Conservation (phyloP, 2,888 invertebrate species). For the Anagyrus pseudococci region DNA sequence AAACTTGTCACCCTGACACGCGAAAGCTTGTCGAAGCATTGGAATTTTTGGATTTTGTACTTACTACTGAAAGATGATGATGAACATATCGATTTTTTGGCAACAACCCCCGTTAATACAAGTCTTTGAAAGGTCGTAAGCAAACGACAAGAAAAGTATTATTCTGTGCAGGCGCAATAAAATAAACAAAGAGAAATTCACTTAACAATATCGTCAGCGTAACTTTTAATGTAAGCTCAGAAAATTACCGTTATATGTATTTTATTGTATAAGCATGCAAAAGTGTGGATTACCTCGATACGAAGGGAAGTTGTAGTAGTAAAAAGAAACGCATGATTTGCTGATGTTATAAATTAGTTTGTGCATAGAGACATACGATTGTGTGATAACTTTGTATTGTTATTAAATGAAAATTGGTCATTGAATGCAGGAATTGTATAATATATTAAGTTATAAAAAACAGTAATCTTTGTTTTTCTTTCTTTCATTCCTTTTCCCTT, state of each 20-base stretch:
- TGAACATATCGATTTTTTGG: constrained; percentile 34
- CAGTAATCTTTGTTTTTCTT: neutral
- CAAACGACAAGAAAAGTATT: constrained; percentile 28
- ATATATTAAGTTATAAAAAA: constrained; percentile 25
- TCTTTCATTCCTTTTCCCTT: neutral
- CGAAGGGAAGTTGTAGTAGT: too few species aligned
- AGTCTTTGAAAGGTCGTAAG: constrained; percentile 13
- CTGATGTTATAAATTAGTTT: constrained; percentile 18
- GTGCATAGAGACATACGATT: constrained; percentile 11
- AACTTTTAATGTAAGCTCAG: constrained; percentile 15
- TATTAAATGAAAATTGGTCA: constrained; percentile 30
- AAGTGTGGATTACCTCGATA: too few species aligned
- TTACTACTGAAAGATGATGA: constrained; percentile 22
- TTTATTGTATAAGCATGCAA: constrained; percentile 34
- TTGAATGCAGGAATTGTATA: constrained; percentile 34
- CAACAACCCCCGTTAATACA: neutral
- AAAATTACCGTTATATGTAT: constrained; percentile 34
- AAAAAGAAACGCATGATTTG: neutral
- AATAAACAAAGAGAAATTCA: constrained; percentile 22
- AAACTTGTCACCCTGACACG: constrained; percentile 8
- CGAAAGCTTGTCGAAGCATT: constrained; percentile 1
- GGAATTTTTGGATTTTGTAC: constrained; percentile 37
- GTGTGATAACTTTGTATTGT: constrained; percentile 36
- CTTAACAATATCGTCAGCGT: constrained; percentile 21
- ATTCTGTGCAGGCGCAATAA: constrained; percentile 30